Evolutionary conservation across 2,888 invertebrate species (phyloP).

Genomic region (Brachylomia viminalis): DNA sequence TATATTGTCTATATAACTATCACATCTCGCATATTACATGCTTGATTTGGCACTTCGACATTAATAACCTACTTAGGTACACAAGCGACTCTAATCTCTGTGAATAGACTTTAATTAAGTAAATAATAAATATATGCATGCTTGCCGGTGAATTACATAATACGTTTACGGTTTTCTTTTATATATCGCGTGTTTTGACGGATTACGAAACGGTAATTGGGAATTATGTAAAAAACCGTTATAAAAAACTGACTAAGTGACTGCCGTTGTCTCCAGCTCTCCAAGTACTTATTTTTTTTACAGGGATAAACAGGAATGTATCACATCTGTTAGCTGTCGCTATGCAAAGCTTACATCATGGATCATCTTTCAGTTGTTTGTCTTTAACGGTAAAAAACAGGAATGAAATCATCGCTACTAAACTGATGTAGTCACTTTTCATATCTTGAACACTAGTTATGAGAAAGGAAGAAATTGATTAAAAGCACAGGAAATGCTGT

Average conservation of each 20-base stretch:
- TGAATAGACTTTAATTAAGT: constrained; percentile 54
- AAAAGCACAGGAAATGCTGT: neutral
- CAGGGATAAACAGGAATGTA: constrained; percentile 39
- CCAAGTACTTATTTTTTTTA: constrained; percentile 24
- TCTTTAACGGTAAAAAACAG: constrained; percentile 14
- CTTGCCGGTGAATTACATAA: constrained; percentile 50
- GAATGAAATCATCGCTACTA: constrained; percentile 40
- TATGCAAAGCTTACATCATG: constrained; percentile 54
- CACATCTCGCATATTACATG: constrained; percentile 24
- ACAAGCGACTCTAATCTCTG: constrained; percentile 41
- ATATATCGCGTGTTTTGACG: constrained; percentile 43
- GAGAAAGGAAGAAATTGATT: constrained; percentile 6
- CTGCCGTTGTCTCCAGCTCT: neutral
- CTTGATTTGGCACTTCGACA: constrained; percentile 43
- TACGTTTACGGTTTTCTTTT: constrained; percentile 44
- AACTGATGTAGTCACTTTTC: neutral
- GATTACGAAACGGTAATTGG: constrained; percentile 53
- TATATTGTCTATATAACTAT: constrained; percentile 16
- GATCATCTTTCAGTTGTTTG: constrained; percentile 28
- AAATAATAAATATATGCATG: constrained; percentile 38
- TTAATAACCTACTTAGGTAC: constrained; percentile 37
- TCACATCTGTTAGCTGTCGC: constrained; percentile 47
- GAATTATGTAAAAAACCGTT: constrained; percentile 60
- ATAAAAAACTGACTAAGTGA: constrained; percentile 6
- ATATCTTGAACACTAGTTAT: neutral